Percentiles rank a stretch among this genome's conserved stretches.
Evolutionary conservation across 2,888 invertebrate species (phyloP).

Genomic region (Eupithecia exiguata): DNA sequence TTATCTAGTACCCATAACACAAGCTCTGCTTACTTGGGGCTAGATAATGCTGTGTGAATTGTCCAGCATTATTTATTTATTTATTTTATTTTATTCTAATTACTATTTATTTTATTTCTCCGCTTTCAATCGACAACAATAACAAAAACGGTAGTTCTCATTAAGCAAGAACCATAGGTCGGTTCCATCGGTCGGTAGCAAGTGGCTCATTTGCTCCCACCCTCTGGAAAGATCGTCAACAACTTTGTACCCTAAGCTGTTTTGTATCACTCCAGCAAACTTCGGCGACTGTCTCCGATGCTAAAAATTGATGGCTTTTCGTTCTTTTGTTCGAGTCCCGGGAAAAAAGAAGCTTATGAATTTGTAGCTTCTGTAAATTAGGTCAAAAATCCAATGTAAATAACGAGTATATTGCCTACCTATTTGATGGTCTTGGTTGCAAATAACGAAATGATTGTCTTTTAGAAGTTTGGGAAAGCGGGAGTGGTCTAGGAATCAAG

Average conservation of each 20-base stretch:
- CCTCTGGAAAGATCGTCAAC: conserved; percentile 36
- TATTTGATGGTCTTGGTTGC: not conserved
- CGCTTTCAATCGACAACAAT: too few species aligned
- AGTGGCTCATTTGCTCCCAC: not conserved
- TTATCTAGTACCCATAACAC: too few species aligned
- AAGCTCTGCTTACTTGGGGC: too few species aligned
- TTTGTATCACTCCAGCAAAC: conserved; percentile 42
- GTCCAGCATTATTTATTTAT: too few species aligned
- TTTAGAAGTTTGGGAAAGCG: not conserved
- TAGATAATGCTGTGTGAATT: too few species aligned
- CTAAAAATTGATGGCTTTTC: conserved; percentile 42
- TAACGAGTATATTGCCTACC: not conserved
- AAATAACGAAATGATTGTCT: not conserved
- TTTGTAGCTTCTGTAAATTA: conserved; percentile 17
- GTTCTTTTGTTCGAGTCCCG: conserved; percentile 23
- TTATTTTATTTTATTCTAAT: too few species aligned
- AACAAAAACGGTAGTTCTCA: too few species aligned
- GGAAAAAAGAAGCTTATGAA: conserved; percentile 24
- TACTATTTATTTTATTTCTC: too few species aligned
- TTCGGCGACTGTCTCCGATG: conserved; percentile 37
- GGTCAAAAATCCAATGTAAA: not conserved
- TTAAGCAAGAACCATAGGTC: not conserved
- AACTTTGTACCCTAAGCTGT: conserved; percentile 43
- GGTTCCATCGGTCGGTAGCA: not conserved
- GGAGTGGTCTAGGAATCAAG: not conserved